Conservation (phyloP, 2,888 invertebrate species). For the Campaea margaritaria region DNA sequence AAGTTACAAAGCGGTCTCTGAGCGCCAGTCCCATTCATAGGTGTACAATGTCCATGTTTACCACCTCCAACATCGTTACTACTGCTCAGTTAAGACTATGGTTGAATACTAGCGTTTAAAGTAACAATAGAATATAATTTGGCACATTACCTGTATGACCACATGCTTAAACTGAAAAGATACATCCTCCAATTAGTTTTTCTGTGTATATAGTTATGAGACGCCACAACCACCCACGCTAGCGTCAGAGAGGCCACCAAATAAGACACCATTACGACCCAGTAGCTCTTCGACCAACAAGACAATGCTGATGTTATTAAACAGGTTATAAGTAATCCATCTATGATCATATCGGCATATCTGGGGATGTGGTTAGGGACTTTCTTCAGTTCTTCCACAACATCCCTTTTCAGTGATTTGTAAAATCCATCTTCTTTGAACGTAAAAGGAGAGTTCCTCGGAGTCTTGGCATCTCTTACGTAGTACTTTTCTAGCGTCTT, state of each 20-base stretch:
- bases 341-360: constrained; percentile 65
- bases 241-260: constrained; percentile 84
- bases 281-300: constrained; percentile 54
- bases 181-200: constrained; percentile 92
- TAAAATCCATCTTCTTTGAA: constrained; percentile 91
- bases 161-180: constrained; percentile 88
- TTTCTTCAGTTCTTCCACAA: constrained; percentile 82
- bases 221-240: constrained; percentile 85
- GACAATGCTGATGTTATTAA: constrained; percentile 58
- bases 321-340: constrained; percentile 65
- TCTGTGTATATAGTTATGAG: constrained; percentile 92
- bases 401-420: constrained; percentile 87
- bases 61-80: no score
- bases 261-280: constrained; percentile 60
- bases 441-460: constrained; percentile 89
- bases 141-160: constrained; percentile 77
- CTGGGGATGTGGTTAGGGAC: constrained; percentile 69
- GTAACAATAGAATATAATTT: no score
- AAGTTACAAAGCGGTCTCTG: no score
- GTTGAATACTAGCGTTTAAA: no score
- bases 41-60: no score
- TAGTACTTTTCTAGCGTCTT: constrained; percentile 65
- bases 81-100: no score
- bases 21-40: no score
- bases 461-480: constrained; percentile 86